These are phyloP conservation scores for Daboia siamensis DNA, from an alignment of 2,113 vertebrate species.

Conservation along the genomic window DNA sequence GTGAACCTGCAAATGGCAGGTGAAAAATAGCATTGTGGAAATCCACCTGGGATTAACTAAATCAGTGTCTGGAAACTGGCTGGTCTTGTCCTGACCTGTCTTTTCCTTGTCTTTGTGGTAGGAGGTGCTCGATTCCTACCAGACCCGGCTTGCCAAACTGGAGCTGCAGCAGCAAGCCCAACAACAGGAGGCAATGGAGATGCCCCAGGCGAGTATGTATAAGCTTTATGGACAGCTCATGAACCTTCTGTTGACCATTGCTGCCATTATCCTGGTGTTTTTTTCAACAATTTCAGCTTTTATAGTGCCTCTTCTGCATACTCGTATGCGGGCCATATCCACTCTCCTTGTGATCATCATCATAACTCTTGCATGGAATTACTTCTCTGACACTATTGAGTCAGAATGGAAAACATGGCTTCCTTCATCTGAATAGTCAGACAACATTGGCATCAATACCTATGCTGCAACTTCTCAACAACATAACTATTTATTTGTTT, in stretches of 20 bases:
- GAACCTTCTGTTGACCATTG: constrained; percentile 34
- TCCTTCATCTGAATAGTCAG: background rate
- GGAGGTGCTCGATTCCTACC: constrained; percentile 52
- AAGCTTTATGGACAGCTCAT: constrained; percentile 1
- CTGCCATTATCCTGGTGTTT: constrained; percentile 12
- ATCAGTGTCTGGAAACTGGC: background rate
- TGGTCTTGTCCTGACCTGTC: background rate
- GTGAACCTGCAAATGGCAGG: background rate
- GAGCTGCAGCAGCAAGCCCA: constrained; percentile 37
- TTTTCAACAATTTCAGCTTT: background rate
- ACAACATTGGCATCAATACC: background rate
- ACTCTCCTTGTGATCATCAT: background rate
- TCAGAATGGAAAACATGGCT: constrained; percentile 30
- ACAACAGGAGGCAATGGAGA: constrained; percentile 9
- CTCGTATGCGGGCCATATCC: background rate
- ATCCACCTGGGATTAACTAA: background rate
- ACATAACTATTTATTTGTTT: background rate
- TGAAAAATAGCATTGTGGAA: background rate
- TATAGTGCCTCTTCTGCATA: background rate
- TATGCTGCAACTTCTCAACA: background rate
- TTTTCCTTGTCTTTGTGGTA: constrained; percentile 15
- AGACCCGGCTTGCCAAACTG: constrained; percentile 27
- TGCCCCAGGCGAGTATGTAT: background rate
- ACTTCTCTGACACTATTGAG: background rate
- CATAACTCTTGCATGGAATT: constrained; percentile 38